Evolutionary conservation across 2,888 invertebrate genomes (phyloP).

Genomic region (Carpatolechia fugitivella): DNA sequence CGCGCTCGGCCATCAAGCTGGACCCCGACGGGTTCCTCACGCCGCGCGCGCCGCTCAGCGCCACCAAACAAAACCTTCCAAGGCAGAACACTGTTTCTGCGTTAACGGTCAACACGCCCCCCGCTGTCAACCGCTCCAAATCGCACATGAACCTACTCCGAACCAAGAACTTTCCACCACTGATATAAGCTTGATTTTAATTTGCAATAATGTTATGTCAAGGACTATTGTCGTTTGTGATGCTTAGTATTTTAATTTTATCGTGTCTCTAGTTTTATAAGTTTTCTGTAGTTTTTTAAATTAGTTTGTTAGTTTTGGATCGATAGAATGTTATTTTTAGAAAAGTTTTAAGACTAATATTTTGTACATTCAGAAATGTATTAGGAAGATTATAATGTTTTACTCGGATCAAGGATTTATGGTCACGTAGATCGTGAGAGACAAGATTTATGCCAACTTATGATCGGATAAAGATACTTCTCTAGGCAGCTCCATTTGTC

Average conservation of each 20-base stretch:
- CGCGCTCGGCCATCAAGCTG: conserved; percentile 59
- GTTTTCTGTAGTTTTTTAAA: conserved; percentile 3
- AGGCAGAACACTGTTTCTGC: conserved; percentile 52
- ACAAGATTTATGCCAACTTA: background rate
- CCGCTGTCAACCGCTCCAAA: conserved; percentile 53
- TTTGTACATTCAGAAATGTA: background rate
- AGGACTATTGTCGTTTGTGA: conserved; percentile 2
- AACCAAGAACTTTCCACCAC: conserved; percentile 61
- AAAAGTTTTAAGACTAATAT: conserved; percentile 8
- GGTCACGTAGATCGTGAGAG: conserved; percentile 4
- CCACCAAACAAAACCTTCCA: conserved; percentile 53
- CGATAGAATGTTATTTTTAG: conserved; percentile 8
- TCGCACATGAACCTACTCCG: conserved; percentile 59
- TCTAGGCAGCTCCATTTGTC: background rate
- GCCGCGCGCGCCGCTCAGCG: conserved; percentile 62
- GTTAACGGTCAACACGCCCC: conserved; percentile 36
- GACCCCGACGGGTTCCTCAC: conserved; percentile 65
- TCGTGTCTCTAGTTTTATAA: conserved; percentile 11
- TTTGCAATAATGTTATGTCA: conserved; percentile 11
- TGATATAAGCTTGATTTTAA: conserved; percentile 40
- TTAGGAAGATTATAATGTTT: background rate
- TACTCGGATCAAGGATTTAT: background rate
- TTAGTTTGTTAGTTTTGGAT: conserved; percentile 11
- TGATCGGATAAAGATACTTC: background rate
- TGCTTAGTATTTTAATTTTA: conserved; percentile 10